These are phyloP conservation scores for Tichodroma muraria DNA, from an alignment of 2,113 vertebrate genomes.

Conservation along the genomic window DNA sequence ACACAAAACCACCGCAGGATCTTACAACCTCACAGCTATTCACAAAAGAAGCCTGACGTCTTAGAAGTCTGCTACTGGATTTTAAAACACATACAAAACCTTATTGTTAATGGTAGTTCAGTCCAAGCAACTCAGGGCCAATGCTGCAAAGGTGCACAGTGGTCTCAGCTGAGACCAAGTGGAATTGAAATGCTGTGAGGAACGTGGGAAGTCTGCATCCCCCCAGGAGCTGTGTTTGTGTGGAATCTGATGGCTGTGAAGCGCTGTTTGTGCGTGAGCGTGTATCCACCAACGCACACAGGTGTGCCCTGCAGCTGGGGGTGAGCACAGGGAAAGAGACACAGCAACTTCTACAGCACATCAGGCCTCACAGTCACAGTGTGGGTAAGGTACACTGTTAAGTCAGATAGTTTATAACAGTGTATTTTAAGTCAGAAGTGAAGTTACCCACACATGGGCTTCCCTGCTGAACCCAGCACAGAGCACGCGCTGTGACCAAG, in stretches of 20 bases:
- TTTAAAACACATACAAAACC: neutral
- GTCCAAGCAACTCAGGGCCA: neutral
- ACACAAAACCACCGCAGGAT: neutral
- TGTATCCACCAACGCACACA: neutral
- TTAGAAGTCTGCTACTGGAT: neutral
- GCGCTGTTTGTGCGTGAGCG: neutral
- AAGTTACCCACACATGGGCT: neutral
- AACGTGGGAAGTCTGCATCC: neutral
- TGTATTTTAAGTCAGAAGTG: neutral
- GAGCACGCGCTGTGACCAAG: accelerated
- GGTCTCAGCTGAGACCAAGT: neutral
- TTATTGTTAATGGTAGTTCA: neutral
- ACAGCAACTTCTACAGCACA: neutral
- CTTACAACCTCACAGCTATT: neutral
- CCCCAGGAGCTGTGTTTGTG: neutral
- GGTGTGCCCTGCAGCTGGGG: neutral
- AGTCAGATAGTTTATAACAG: neutral
- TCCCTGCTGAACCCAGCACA: neutral
- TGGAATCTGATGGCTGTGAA: neutral
- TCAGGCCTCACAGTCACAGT: neutral
- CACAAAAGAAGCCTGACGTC: neutral
- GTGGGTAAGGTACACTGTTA: neutral
- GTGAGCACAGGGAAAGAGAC: neutral
- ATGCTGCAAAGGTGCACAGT: neutral
- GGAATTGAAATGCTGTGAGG: neutral